phyloP scores from a whole-genome alignment of 2,888 invertebrate genomes.

The Acronicta alni region DNA sequence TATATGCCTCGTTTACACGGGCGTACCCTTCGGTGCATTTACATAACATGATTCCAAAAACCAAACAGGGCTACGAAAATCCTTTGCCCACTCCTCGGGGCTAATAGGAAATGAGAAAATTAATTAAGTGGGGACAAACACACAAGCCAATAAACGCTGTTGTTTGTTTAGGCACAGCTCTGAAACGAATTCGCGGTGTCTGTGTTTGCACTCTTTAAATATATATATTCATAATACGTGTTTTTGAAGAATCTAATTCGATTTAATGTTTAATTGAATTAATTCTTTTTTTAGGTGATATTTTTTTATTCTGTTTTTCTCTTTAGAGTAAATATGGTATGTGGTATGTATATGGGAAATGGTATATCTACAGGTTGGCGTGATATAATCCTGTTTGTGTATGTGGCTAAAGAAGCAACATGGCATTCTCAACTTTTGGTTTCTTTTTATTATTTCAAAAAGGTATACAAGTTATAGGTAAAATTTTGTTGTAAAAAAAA shows the following conservation, averaged over 20 bases:
- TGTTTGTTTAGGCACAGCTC: conserved; percentile 78
- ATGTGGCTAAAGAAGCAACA: too few species aligned
- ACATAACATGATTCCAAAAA: conserved; percentile 56
- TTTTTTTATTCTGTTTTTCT: too few species aligned
- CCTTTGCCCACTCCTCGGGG: conserved; percentile 55
- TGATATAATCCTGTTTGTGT: too few species aligned
- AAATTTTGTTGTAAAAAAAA: too few species aligned
- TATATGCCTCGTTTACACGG: too few species aligned
- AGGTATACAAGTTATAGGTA: too few species aligned
- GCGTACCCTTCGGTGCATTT: conserved; percentile 30
- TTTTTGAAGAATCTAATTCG: conserved; percentile 68
- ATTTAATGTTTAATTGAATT: conserved; percentile 43
- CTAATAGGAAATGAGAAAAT: conserved; percentile 84
- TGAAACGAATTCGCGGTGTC: conserved; percentile 47
- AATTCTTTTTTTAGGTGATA: conserved; percentile 5
- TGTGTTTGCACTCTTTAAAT: conserved; percentile 46
- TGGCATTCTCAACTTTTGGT: too few species aligned
- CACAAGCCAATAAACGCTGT: conserved; percentile 67
- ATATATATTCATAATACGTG: conserved; percentile 15
- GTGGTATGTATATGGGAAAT: too few species aligned
- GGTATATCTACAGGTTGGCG: too few species aligned
- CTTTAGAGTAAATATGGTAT: too few species aligned
- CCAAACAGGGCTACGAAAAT: conserved; percentile 52
- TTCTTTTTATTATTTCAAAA: too few species aligned
- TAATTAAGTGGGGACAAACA: conserved; percentile 84